These are phyloP conservation scores for Cryptoprocta ferox DNA, from an alignment of 2,797 vertebrate genomes.

Conservation along the genomic window DNA sequence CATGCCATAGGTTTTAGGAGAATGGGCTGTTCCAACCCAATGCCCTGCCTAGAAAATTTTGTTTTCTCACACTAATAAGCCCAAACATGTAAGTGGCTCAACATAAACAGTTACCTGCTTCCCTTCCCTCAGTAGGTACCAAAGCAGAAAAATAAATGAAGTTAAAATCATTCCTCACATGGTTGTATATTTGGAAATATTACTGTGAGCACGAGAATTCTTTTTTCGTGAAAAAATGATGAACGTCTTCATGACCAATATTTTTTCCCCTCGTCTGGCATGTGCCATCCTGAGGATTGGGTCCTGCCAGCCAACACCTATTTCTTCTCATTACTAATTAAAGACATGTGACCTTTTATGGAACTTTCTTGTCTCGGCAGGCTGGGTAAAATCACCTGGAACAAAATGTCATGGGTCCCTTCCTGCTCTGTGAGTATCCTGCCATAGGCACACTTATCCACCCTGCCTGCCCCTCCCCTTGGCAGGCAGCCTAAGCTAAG, in stretches of 20 bases:
- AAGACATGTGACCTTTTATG: slow-evolving; percentile 36
- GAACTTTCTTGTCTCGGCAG: neutral
- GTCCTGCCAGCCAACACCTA: neutral
- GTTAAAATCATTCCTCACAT: neutral
- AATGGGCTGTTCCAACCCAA: neutral
- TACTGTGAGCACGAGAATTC: neutral
- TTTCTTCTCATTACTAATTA: neutral
- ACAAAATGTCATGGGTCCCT: neutral
- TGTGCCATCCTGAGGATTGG: neutral
- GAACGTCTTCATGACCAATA: neutral
- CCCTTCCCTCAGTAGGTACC: neutral
- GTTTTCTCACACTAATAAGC: neutral
- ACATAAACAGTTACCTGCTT: neutral
- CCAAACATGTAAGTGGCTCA: neutral
- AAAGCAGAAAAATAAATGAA: slow-evolving; percentile 3
- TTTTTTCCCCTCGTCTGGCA: neutral
- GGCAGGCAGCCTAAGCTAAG: neutral
- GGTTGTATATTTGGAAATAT: neutral
- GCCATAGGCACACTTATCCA: neutral
- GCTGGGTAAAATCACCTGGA: slow-evolving; percentile 9
- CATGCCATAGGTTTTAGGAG: neutral
- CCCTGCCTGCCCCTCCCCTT: neutral
- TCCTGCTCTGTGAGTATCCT: neutral
- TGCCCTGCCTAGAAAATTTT: neutral
- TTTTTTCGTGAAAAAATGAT: neutral